Evolutionary conservation across 1,140 invertebrate genomes (phyloP).

Genomic region (Palaemon carinicauda): DNA sequence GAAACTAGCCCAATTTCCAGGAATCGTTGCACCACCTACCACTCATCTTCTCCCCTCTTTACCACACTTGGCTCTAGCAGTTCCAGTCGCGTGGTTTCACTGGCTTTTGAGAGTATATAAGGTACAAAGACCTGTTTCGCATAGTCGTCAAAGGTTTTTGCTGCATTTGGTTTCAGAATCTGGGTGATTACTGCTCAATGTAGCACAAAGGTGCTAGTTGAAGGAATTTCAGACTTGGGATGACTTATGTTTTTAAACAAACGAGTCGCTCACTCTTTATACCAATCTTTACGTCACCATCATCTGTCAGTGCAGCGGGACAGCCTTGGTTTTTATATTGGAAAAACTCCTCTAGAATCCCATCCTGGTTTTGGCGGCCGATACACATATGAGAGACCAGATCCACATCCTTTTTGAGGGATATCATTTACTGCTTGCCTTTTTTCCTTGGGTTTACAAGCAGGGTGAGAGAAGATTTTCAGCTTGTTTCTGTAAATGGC

Average conservation of each 20-base stretch:
- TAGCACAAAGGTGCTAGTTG: background rate
- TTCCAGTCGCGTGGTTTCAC: no score
- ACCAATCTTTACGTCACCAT: background rate
- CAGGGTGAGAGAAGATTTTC: slow-evolving; percentile 5
- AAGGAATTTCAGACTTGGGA: background rate
- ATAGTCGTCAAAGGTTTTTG: background rate
- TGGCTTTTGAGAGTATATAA: no score
- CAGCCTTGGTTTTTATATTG: slow-evolving; percentile 4
- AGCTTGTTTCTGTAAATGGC: slow-evolving; percentile 3
- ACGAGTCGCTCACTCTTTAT: background rate
- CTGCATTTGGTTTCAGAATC: background rate
- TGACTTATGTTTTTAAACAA: background rate
- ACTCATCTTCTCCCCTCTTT: no score
- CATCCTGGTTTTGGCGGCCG: background rate
- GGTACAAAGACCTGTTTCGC: background rate
- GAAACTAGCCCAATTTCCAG: no score
- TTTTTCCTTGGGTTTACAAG: background rate
- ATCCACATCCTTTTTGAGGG: background rate
- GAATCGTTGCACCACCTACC: no score
- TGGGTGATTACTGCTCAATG: background rate
- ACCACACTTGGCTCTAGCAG: no score
- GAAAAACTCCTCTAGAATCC: slow-evolving; percentile 2
- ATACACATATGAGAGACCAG: background rate
- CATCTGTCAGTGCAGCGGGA: background rate
- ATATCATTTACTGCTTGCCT: background rate